Conservation (phyloP, 2,797 vertebrate species). For the Selene dorsalis region DNA sequence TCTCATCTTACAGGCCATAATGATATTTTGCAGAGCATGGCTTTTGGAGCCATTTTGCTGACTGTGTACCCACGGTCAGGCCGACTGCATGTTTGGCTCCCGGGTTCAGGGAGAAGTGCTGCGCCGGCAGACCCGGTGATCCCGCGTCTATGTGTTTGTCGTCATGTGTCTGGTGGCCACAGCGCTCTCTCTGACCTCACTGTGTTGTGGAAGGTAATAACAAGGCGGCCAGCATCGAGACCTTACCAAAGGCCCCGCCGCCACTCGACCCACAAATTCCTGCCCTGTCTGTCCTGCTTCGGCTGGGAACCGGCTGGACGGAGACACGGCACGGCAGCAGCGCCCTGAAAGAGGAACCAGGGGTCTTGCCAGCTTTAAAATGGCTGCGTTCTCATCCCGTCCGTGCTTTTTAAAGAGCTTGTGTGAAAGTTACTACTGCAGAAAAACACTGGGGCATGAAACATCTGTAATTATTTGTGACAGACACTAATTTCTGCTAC, state of each 20-base stretch:
- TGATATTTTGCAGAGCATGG: slow-evolving; percentile 77
- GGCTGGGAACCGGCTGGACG: slow-evolving; percentile 53
- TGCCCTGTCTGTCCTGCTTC: slow-evolving; percentile 55
- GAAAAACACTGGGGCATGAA: background rate
- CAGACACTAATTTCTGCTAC: background rate
- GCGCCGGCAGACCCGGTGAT: slow-evolving; percentile 77
- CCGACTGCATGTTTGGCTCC: slow-evolving; percentile 71
- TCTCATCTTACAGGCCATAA: slow-evolving; percentile 81
- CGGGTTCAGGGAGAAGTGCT: slow-evolving; percentile 75
- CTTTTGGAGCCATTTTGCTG: slow-evolving; percentile 80
- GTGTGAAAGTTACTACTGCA: slow-evolving; percentile 27
- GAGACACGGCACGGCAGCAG: slow-evolving; percentile 28
- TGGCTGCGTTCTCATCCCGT: slow-evolving; percentile 5
- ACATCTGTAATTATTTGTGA: slow-evolving; percentile 3
- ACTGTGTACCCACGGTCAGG: slow-evolving; percentile 76
- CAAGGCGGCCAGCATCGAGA: slow-evolving; percentile 72
- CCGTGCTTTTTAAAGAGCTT: background rate
- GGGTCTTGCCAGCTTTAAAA: slow-evolving; percentile 51
- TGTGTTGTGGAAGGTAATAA: slow-evolving; percentile 77
- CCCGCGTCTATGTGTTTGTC: slow-evolving; percentile 72
- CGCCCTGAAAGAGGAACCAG: slow-evolving; percentile 24
- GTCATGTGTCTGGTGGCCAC: slow-evolving; percentile 75
- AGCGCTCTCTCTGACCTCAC: slow-evolving; percentile 72
- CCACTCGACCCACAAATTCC: slow-evolving; percentile 65
- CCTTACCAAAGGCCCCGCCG: slow-evolving; percentile 59